Evolutionary conservation across 2,113 vertebrate species (phyloP).

Genomic region (Tautogolabrus adspersus): DNA sequence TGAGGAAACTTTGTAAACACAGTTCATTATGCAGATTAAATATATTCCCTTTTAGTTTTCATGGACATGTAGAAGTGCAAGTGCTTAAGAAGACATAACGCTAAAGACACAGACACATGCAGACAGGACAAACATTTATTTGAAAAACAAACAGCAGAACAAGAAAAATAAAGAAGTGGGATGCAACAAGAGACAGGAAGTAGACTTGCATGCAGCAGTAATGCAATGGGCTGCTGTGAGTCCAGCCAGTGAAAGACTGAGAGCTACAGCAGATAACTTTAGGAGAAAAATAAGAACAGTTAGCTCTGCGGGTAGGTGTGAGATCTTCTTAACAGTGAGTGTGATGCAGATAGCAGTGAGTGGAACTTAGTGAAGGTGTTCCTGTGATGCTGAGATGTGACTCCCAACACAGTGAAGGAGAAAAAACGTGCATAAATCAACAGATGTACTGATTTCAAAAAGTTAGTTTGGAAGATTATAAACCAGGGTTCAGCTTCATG

Average conservation of each 20-base stretch:
- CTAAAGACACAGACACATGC: conserved; percentile 71
- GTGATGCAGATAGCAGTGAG: conserved; percentile 28
- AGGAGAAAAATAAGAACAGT: not conserved
- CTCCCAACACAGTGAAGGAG: not conserved
- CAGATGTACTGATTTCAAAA: not conserved
- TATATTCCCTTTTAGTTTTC: too few species aligned
- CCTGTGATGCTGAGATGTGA: not conserved
- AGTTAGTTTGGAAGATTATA: too few species aligned
- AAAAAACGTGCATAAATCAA: not conserved
- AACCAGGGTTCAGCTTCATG: too few species aligned
- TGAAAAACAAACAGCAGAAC: conserved; percentile 35
- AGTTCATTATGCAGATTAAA: too few species aligned
- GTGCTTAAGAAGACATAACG: conserved; percentile 30
- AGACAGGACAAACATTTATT: conserved; percentile 45
- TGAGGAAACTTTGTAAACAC: too few species aligned
- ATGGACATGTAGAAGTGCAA: not conserved
- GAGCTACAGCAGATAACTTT: not conserved
- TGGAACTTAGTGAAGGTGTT: conserved; percentile 17
- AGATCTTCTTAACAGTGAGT: not conserved
- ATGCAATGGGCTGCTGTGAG: conserved; percentile 80
- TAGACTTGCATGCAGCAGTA: conserved; percentile 80
- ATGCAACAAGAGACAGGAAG: conserved; percentile 42
- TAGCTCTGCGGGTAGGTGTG: not conserved
- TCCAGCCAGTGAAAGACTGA: conserved; percentile 28
- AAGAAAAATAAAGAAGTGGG: conserved; percentile 22